Conservation (phyloP, 2,797 vertebrate genomes). For the Dromococcyx pavoninus region DNA sequence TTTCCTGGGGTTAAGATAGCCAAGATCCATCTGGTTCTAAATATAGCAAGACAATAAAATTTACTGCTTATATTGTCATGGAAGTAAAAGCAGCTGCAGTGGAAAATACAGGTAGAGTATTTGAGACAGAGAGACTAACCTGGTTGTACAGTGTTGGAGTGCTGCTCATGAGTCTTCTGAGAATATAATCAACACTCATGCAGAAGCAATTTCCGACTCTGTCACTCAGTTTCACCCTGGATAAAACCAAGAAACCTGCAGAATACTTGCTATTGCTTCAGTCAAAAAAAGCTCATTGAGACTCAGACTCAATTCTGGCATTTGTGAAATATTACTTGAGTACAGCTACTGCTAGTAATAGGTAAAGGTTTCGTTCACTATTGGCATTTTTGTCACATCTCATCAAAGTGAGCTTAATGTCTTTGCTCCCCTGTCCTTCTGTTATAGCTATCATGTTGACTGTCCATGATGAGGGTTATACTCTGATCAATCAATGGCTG, state of each 20-base stretch:
- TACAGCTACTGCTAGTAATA: not conserved
- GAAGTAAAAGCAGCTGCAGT: not conserved
- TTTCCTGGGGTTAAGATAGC: not conserved
- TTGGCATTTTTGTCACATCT: not conserved
- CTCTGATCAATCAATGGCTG: not conserved
- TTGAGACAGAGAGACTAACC: not conserved
- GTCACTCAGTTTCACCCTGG: not conserved
- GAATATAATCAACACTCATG: not conserved
- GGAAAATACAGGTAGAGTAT: not conserved
- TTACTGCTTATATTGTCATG: not conserved
- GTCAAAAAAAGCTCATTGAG: not conserved
- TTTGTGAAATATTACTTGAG: not conserved
- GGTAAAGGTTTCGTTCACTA: not conserved
- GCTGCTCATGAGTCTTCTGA: not conserved
- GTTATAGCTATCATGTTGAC: not conserved
- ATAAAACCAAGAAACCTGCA: not conserved
- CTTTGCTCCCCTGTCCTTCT: not conserved
- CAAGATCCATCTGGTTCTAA: not conserved
- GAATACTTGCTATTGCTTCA: not conserved
- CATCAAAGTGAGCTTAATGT: not conserved
- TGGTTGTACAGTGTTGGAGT: not conserved
- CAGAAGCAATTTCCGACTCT: slow-evolving; percentile 10
- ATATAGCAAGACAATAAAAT: not conserved
- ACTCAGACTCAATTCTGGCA: not conserved
- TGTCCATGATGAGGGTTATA: not conserved